A percentile compares a stretch with the other conserved stretches of the same genome.
Conservation (phyloP, 2,888 invertebrate species). For the Formica aserva region DNA sequence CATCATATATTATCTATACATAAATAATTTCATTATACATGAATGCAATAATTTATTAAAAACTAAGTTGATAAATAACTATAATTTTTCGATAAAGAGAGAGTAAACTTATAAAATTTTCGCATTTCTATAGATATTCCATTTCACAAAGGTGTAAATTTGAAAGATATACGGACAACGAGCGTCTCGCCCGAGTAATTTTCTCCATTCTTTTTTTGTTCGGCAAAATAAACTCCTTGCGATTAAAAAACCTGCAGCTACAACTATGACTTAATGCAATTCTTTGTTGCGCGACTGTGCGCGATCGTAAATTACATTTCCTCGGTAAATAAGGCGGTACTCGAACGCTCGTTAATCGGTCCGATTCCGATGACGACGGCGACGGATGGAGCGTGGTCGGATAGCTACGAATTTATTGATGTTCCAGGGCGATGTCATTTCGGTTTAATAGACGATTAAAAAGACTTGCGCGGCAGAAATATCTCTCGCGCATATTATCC, state of each 20-base stretch:
- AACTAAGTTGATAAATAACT: constrained; percentile 1
- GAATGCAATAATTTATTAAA: background rate
- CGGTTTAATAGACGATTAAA: constrained; percentile 40
- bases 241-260: constrained; percentile 33
- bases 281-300: constrained; percentile 36
- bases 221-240: constrained; percentile 39
- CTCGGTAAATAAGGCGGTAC: constrained; percentile 45
- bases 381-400: constrained; percentile 1
- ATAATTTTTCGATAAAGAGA: constrained; percentile 8
- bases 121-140: constrained; percentile 13
- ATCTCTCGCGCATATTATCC: constrained; percentile 39
- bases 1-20: background rate
- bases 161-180: constrained; percentile 27
- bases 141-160: constrained; percentile 23
- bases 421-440: constrained; percentile 26
- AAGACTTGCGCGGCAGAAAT: constrained; percentile 36
- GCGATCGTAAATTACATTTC: constrained; percentile 56
- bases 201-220: constrained; percentile 17
- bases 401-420: constrained; percentile 51
- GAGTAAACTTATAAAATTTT: background rate
- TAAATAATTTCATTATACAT: background rate
- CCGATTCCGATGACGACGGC: constrained; percentile 30
- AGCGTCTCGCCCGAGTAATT: background rate
- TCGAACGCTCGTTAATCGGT: constrained; percentile 39
- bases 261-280: constrained; percentile 57